phyloP scores from a whole-genome alignment of 2,113 vertebrate genomes.

The Petromus typicus region DNA sequence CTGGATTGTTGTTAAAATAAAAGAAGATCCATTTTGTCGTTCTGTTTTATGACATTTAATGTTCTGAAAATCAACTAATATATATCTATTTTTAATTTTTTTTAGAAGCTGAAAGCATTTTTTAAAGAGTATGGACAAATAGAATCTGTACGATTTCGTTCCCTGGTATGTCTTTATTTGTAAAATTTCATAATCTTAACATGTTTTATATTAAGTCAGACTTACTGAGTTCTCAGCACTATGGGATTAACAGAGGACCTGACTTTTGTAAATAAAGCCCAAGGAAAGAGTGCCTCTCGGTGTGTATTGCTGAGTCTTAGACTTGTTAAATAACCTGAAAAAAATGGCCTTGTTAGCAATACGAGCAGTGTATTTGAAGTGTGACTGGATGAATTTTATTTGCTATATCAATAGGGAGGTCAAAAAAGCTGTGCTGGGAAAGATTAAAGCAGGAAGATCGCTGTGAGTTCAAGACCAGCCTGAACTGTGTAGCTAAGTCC shows the following conservation, averaged over 20 bases:
- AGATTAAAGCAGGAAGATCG: background rate
- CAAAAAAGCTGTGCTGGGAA: background rate
- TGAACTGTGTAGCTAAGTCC: background rate
- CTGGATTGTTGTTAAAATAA: constrained; percentile 42
- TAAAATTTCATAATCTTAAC: constrained; percentile 12
- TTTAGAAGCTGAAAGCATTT: constrained; percentile 89
- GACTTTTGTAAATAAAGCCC: background rate
- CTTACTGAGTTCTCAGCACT: background rate
- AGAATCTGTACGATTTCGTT: constrained; percentile 95
- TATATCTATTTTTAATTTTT: background rate
- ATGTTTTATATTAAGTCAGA: background rate
- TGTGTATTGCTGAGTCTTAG: background rate
- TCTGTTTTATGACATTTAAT: constrained; percentile 1
- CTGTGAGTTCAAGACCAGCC: background rate
- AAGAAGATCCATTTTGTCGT: background rate
- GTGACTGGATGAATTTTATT: background rate
- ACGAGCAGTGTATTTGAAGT: background rate
- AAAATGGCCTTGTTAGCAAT: background rate
- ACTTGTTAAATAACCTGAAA: background rate
- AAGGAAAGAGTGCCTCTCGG: background rate
- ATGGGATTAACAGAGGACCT: background rate
- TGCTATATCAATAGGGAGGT: background rate
- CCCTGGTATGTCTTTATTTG: constrained; percentile 89
- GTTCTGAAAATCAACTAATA: constrained; percentile 43
- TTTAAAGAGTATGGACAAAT: constrained; percentile 93